Base-by-base conservation (phyloP, 2,113 vertebrate genomes). In the Periophthalmodon schlosseri region DNA sequence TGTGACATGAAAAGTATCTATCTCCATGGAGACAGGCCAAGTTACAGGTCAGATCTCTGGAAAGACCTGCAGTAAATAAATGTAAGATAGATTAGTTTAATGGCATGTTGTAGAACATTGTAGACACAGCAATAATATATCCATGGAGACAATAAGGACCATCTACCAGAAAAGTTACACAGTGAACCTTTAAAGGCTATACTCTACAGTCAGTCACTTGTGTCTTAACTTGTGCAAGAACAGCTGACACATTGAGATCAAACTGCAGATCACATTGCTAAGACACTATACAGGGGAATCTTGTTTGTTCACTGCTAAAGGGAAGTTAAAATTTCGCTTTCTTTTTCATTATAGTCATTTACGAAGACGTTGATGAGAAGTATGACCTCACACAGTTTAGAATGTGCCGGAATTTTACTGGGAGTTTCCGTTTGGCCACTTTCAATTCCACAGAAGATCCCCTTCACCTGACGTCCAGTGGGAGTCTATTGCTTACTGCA, bases 391-490 rank as follows among this genome's bases (percentile, higher is more conserved):
- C 81, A 0, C 54, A 65, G n/a, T 95, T 92, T 72, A 60, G 34
- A 20, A 49, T 91, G 54, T 73, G 78, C 20, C 89, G 58, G 0
- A 18, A 49, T 68, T 93, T 92, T 68, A 89, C 70, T 0, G 94
- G 94, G 4, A 92, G 83, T 68, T 91, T 95, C 69, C 73, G 52
- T 20, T 52, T 95, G 69, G 71, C 78, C 24, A 90, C 85, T 23
- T 52, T 52, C 77, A 72, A 16, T 67, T 86, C 88, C 56, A 80
- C 34, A 44, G 69, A 69, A 24, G 79, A 89, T 1, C 68, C 85
- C 3, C 0, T 21, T 52, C 46, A 9, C 14, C 0, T 18, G 2
- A 68, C 72, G 0, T 79, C 82, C 28, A 57, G n/a, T 23, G 20
- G 78, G 69, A 85, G 79, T 44, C 18, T 67, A 68, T 2, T 8